Percentiles rank a stretch among this genome's conserved stretches.
Conservation (phyloP, 2,888 invertebrate genomes). For the Cataglyphis cursor region DNA sequence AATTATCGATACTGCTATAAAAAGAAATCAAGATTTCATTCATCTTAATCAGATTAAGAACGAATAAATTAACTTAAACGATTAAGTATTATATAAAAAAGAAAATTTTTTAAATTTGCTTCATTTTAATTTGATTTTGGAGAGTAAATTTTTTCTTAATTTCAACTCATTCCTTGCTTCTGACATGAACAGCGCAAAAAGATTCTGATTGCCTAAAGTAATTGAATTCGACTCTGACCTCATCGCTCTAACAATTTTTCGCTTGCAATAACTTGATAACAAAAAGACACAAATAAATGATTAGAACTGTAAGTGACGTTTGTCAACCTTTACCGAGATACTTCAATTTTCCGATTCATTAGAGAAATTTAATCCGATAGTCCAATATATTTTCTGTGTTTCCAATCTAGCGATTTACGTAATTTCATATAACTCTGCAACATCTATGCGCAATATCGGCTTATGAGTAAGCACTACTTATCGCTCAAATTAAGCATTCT, state of each 20-base stretch:
- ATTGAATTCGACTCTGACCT: not conserved
- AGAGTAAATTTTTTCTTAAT: not conserved
- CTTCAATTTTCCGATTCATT: constrained; percentile 23
- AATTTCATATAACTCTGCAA: not conserved
- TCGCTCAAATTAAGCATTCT: not conserved
- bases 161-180: not conserved
- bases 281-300: constrained; percentile 16
- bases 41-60: not conserved
- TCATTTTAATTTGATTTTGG: not conserved
- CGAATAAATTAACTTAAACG: not conserved
- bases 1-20: not conserved
- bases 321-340: not conserved
- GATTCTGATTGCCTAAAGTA: constrained; percentile 36
- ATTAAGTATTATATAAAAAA: not conserved
- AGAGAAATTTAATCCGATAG: not conserved
- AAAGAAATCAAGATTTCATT: not conserved
- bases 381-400: not conserved
- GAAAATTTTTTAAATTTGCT: not conserved
- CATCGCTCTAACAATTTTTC: not conserved
- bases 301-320: constrained; percentile 18
- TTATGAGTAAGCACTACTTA: not conserved
- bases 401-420: not conserved
- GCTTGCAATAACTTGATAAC: not conserved
- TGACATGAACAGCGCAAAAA: not conserved
- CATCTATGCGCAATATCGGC: not conserved